A percentile compares a stretch with the other conserved stretches of the same genome.
Conservation (phyloP, 2,797 vertebrate genomes). For the Pteropus rufus region DNA sequence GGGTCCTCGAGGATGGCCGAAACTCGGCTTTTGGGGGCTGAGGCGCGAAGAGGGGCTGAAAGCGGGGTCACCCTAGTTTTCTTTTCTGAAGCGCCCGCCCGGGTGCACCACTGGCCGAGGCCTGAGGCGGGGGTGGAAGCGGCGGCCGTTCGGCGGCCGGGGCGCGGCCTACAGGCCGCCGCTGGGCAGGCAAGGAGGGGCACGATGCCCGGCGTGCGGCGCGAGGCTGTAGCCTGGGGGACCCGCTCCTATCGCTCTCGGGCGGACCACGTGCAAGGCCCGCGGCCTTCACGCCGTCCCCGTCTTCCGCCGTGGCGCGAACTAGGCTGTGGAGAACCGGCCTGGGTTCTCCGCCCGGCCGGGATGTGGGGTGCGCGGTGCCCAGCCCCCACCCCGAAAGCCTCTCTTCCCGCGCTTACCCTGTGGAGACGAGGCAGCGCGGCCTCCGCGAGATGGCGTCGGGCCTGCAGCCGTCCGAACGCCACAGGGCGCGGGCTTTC, state of each 20-base stretch:
- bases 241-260: fast-evolving
- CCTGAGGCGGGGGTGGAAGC: background rate
- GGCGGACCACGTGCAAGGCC: background rate
- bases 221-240: background rate
- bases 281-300: background rate
- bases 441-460: background rate
- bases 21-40: background rate
- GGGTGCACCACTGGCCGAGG: fast-evolving
- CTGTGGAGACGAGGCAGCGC: fast-evolving
- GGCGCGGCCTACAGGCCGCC: background rate
- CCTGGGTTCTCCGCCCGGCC: fast-evolving
- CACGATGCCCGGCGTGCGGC: fast-evolving
- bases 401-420: background rate
- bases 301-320: fast-evolving
- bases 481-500: fast-evolving
- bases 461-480: background rate
- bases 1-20: fast-evolving
- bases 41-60: fast-evolving
- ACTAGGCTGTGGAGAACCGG: fast-evolving
- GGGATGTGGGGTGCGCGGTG: too few relatives aligned
- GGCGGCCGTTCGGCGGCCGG: background rate
- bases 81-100: background rate
- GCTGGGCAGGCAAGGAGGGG: background rate
- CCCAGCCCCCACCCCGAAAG: fast-evolving
- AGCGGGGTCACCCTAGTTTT: fast-evolving